Percentiles rank a stretch among this genome's conserved stretches.
Conservation (phyloP, 2,797 vertebrate species). For the Antrozous pallidus region DNA sequence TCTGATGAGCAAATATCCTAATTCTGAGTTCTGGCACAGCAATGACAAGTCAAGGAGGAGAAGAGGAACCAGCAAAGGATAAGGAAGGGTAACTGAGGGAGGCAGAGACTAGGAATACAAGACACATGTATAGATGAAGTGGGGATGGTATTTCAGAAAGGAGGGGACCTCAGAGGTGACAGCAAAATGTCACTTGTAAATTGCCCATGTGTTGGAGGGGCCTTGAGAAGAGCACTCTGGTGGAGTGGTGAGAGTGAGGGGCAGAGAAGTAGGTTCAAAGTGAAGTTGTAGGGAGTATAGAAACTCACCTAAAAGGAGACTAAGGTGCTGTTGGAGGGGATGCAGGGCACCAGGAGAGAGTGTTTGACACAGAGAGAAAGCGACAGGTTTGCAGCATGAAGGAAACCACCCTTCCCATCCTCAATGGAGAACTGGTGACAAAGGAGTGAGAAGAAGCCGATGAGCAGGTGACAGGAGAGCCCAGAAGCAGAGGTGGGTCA, state of each 20-base stretch:
- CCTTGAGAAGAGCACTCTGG: background rate
- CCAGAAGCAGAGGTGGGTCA: fast-evolving
- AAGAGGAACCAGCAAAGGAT: background rate
- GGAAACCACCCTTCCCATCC: fast-evolving
- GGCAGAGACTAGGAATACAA: background rate
- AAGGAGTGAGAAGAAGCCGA: background rate
- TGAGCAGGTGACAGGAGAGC: fast-evolving
- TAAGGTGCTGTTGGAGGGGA: fast-evolving
- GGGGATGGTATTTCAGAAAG: background rate
- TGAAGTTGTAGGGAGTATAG: fast-evolving
- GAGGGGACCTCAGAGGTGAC: background rate
- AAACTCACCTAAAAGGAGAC: background rate
- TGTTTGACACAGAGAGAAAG: background rate
- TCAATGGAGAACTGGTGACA: fast-evolving
- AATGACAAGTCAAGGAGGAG: background rate
- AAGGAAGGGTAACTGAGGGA: background rate
- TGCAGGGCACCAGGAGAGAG: background rate
- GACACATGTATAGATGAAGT: fast-evolving
- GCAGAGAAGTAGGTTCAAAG: background rate
- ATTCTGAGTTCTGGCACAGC: too few relatives aligned
- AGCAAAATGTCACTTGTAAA: background rate
- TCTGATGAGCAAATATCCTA: fast-evolving
- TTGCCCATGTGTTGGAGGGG: too few relatives aligned
- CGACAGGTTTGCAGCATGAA: fast-evolving
- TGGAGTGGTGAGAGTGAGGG: fast-evolving